These are phyloP conservation scores for Phaonia tiefii DNA, from an alignment of 2,888 invertebrate genomes.

Conservation along the genomic window DNA sequence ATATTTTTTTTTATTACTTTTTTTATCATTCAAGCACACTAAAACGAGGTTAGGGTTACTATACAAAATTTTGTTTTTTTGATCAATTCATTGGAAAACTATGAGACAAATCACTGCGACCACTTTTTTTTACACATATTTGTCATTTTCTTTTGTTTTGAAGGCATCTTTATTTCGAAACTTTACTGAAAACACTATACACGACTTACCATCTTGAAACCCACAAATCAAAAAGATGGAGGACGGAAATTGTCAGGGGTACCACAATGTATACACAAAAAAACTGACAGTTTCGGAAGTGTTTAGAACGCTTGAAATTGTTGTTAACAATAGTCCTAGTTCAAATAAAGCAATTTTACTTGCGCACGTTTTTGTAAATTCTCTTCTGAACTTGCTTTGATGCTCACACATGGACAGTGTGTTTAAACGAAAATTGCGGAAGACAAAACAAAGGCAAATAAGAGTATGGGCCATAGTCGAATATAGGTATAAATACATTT, in stretches of 20 bases:
- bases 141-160: slow-evolving; percentile 51
- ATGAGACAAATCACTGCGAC: too few relatives aligned
- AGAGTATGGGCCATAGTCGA: too few relatives aligned
- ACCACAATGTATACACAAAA: slow-evolving; percentile 70
- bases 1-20: slow-evolving; percentile 1
- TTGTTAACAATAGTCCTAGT: too few relatives aligned
- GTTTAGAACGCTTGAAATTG: too few relatives aligned
- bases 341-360: too few relatives aligned
- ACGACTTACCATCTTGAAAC: slow-evolving; percentile 80
- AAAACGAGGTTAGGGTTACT: slow-evolving; percentile 44
- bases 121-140: slow-evolving; percentile 33
- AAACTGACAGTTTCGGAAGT: slow-evolving; percentile 56
- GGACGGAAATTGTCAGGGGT: slow-evolving; percentile 77
- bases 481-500: too few relatives aligned
- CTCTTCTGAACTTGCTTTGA: too few relatives aligned
- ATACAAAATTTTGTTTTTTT: slow-evolving; percentile 19
- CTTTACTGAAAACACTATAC: slow-evolving; percentile 68
- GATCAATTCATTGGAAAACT: not conserved
- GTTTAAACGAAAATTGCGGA: too few relatives aligned
- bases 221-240: slow-evolving; percentile 80
- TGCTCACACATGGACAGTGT: too few relatives aligned
- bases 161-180: slow-evolving; percentile 61
- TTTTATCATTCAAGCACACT: not conserved
- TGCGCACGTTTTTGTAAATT: too few relatives aligned
- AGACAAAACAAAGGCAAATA: too few relatives aligned